Evolutionary conservation across 2,797 vertebrate genomes (phyloP).

Genomic region (Gallinago stenura): DNA sequence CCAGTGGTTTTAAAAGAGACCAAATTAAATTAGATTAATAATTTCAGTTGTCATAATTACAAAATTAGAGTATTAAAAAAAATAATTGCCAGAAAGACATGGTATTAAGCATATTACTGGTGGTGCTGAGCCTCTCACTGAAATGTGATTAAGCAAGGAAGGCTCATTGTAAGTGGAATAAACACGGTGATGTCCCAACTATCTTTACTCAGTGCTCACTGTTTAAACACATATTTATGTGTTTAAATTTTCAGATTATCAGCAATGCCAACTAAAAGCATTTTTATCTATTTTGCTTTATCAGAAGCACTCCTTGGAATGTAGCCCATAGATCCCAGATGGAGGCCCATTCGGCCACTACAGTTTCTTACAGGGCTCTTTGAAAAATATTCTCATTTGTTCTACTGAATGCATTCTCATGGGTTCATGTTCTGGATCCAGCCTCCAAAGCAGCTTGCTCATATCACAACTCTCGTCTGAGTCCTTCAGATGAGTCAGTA

Average conservation of each 20-base stretch:
- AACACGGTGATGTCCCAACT: neutral
- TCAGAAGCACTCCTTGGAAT: neutral
- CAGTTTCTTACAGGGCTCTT: neutral
- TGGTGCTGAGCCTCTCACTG: neutral
- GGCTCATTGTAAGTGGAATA: neutral
- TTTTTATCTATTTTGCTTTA: neutral
- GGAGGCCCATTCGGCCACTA: neutral
- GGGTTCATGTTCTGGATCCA: neutral
- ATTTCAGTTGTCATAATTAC: conserved; percentile 55
- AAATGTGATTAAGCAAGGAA: neutral
- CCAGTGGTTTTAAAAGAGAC: conserved; percentile 27
- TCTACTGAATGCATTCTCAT: neutral
- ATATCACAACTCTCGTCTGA: neutral
- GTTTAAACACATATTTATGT: neutral
- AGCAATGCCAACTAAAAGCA: neutral
- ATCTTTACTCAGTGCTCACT: neutral
- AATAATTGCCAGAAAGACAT: neutral
- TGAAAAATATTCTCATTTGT: neutral
- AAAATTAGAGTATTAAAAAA: conserved; percentile 55
- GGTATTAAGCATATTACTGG: neutral
- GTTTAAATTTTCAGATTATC: neutral
- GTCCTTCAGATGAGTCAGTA: neutral
- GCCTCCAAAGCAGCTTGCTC: fast-evolving
- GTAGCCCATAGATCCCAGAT: neutral
- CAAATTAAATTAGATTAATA: conserved; percentile 57